These are phyloP conservation scores for Aurelia sp. DNA, from an alignment of 30 jellyfish, hydroid and myxozoan species.

Conservation along the genomic window DNA sequence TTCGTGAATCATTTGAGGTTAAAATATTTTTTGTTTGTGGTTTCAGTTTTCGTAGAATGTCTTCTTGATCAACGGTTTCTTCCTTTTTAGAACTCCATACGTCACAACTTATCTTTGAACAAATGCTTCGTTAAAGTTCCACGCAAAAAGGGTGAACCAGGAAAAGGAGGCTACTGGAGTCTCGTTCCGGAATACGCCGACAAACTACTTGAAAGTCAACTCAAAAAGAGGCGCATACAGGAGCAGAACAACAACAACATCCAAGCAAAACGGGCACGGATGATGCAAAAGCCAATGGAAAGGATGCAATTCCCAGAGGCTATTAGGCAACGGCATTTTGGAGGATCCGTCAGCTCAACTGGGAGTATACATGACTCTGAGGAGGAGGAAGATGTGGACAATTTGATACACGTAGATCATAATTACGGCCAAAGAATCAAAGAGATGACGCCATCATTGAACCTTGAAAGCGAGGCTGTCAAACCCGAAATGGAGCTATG, in stretches of 20 bases:
- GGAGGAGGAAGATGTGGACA: conserved; percentile 51
- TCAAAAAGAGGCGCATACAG: conserved; percentile 91
- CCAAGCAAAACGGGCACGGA: conserved; percentile 82
- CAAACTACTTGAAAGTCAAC: conserved; percentile 83
- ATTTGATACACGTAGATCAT: conserved; percentile 58
- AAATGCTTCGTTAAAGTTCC: conserved; percentile 98
- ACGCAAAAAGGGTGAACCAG: conserved; percentile 99
- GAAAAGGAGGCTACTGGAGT: conserved; percentile 99
- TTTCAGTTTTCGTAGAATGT: too few species aligned
- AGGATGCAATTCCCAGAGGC: conserved; percentile 25
- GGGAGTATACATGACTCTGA: conserved; percentile 52
- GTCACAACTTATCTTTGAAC: conserved; percentile 97
- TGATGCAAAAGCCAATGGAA: conserved; percentile 57
- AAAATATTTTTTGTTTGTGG: too few species aligned
- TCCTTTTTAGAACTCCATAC: conserved; percentile 89
- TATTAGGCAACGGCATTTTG: conserved; percentile 41
- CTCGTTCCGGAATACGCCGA: conserved; percentile 97
- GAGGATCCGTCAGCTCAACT: conserved; percentile 69
- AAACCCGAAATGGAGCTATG: conserved; percentile 33
- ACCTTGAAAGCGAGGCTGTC: conserved; percentile 21
- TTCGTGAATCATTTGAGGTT: too few species aligned
- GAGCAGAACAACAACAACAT: conserved; percentile 68
- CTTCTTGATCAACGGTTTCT: background rate
- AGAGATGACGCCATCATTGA: background rate
- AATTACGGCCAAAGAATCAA: conserved; percentile 58